Base-by-base conservation (phyloP, 2,113 vertebrate species). In the Rhagologus leucostigma region DNA sequence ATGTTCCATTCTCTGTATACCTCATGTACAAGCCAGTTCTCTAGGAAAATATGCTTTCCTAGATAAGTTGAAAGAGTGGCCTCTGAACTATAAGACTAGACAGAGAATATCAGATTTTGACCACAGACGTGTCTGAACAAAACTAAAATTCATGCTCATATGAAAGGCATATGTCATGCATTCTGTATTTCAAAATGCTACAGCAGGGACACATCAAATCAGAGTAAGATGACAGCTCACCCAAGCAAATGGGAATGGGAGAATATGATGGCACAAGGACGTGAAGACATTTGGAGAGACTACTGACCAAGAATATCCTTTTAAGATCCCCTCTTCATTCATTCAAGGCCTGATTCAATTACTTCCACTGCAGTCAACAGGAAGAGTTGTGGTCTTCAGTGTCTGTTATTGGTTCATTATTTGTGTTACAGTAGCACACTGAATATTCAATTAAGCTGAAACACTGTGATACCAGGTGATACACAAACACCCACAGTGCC, bases 21-120 rank as follows among this genome's bases (percentile, higher is more conserved):
- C 76, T 84, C 62, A 50, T 30, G 46, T 63, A 77, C 26, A 83
- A 89, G 79, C 37, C 84, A 91, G 16, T 86, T 95, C 63, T 89
- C 81, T 87, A 94, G 69, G 69, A 96, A 95, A 94, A 92, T 73
- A 78, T 50, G 53, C 35, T 79, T 91, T 90, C 73, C 65, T 81
- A 80, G 73, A 44, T 83, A 91, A 91, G 32, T 80, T 65, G 65
- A 55, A 90, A 84, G 35, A 77, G 27, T 53, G 26, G 69, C 26
- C 57, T 84, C 62, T 95, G 87, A 88, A 87, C 76, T 67, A 41
- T 41, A 16, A 73, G 68, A 85, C 53, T 63, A 90, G 70, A 71
- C 78, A 93, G 74, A 93, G 64, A 94, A 91, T 90, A 94, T 88
- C 82, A 95, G 46, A 87, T 95, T 95, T 85, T 92, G 78, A 84